Evolutionary conservation across 2,797 vertebrate genomes (phyloP).

Genomic region (Caiman crocodilus): DNA sequence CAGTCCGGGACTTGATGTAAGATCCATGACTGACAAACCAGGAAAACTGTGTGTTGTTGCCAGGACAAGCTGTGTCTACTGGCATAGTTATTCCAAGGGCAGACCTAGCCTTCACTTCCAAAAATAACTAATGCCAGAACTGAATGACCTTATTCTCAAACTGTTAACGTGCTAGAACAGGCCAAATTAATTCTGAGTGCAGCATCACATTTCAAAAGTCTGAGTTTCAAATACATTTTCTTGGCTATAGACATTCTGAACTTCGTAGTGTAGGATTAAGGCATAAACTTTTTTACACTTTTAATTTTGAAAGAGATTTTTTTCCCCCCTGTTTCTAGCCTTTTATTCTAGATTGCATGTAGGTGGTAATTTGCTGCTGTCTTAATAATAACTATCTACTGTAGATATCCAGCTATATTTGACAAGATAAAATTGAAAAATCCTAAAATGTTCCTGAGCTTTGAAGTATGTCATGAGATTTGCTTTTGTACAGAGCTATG

Average conservation of each 20-base stretch:
- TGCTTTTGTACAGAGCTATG: rapidly evolving
- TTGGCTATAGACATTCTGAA: background rate
- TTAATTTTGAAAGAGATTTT: background rate
- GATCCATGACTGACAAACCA: too few species aligned
- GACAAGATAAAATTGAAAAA: rapidly evolving
- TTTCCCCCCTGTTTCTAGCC: background rate
- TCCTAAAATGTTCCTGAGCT: background rate
- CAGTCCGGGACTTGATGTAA: too few species aligned
- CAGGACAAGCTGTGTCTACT: too few species aligned
- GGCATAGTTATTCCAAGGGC: too few species aligned
- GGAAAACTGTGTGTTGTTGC: too few species aligned
- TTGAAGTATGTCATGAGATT: rapidly evolving
- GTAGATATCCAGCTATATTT: background rate
- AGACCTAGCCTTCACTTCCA: too few species aligned
- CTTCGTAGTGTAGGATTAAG: background rate
- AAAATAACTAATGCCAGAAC: too few species aligned
- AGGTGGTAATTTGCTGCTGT: background rate
- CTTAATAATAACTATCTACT: background rate
- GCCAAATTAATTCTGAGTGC: too few species aligned
- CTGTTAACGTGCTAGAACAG: too few species aligned
- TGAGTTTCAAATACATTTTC: background rate
- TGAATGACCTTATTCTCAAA: too few species aligned
- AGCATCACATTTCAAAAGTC: too few species aligned
- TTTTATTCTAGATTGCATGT: rapidly evolving
- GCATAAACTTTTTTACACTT: background rate